Conservation (phyloP, 1,140 invertebrate species). For the Apis dorsata region DNA sequence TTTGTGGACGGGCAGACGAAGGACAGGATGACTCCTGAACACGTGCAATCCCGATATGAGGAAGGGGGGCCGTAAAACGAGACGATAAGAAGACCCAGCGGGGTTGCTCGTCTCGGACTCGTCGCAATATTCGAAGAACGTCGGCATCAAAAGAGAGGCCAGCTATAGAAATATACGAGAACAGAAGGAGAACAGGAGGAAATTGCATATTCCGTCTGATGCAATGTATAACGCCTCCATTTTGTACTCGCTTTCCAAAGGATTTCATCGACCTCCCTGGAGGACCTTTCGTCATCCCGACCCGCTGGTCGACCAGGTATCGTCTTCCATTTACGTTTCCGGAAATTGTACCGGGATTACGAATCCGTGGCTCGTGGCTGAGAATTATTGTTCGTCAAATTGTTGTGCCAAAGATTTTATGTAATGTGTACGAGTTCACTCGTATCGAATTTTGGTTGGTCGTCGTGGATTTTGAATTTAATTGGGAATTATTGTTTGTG, state of each 20-base stretch:
- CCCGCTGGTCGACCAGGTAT: not conserved
- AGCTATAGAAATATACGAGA: not conserved
- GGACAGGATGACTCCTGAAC: constrained; percentile 20
- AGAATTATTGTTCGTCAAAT: no score
- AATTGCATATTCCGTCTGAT: constrained; percentile 53
- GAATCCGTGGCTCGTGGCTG: no score
- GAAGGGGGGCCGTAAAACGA: constrained; percentile 33
- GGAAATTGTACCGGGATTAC: no score
- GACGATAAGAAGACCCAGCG: constrained; percentile 34
- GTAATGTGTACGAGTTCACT: no score
- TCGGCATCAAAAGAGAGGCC: constrained; percentile 29
- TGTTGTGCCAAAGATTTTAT: no score
- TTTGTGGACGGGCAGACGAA: constrained; percentile 20
- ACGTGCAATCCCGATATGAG: constrained; percentile 34
- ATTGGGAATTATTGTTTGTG: no score
- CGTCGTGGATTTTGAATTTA: no score
- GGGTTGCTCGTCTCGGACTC: constrained; percentile 5
- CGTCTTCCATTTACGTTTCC: not conserved
- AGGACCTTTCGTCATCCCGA: not conserved
- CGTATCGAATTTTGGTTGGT: no score
- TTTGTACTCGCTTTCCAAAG: not conserved
- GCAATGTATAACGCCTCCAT: constrained; percentile 33
- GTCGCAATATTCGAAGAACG: constrained; percentile 49
- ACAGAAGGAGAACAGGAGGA: constrained; percentile 22
- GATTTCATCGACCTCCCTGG: constrained; percentile 17